These are phyloP conservation scores for Lepidurus couesii DNA, from an alignment of 1,140 invertebrate species.

Conservation along the genomic window DNA sequence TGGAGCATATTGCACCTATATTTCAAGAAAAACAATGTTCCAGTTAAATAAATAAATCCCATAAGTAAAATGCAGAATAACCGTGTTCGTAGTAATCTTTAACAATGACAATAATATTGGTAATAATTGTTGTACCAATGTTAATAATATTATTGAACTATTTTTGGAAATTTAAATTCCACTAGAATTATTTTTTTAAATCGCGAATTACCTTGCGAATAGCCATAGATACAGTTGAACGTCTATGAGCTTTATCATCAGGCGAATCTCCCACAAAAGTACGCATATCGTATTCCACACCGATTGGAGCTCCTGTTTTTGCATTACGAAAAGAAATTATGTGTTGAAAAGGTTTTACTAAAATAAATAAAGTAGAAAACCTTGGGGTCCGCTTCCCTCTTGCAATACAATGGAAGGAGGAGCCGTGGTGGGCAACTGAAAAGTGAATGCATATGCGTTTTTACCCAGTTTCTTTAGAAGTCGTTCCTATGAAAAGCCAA, in stretches of 20 bases:
- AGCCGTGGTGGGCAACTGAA: conserved; percentile 67
- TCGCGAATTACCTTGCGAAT: conserved; percentile 64
- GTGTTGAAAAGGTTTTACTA: background rate
- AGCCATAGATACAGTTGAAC: conserved; percentile 73
- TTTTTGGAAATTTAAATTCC: background rate
- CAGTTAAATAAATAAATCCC: background rate
- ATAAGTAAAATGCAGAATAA: background rate
- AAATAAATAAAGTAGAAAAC: conserved; percentile 38
- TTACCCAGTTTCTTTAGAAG: conserved; percentile 72
- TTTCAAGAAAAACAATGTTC: background rate
- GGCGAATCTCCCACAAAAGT: conserved; percentile 73
- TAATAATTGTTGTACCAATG: background rate
- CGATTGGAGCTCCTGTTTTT: conserved; percentile 81
- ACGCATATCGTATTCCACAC: conserved; percentile 81
- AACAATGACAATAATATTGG: background rate
- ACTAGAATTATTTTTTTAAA: too few species aligned
- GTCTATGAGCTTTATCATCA: conserved; percentile 74
- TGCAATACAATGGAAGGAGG: conserved; percentile 84
- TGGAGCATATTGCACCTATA: conserved; percentile 67
- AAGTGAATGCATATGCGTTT: conserved; percentile 77
- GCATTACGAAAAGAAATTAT: conserved; percentile 38
- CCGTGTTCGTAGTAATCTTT: background rate
- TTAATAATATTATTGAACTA: conserved; percentile 24
- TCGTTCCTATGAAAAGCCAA: conserved; percentile 51
- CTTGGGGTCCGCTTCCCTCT: conserved; percentile 47